These are phyloP conservation scores for Psittacula derbiana DNA, from an alignment of 2,797 vertebrate species.

Conservation along the genomic window DNA sequence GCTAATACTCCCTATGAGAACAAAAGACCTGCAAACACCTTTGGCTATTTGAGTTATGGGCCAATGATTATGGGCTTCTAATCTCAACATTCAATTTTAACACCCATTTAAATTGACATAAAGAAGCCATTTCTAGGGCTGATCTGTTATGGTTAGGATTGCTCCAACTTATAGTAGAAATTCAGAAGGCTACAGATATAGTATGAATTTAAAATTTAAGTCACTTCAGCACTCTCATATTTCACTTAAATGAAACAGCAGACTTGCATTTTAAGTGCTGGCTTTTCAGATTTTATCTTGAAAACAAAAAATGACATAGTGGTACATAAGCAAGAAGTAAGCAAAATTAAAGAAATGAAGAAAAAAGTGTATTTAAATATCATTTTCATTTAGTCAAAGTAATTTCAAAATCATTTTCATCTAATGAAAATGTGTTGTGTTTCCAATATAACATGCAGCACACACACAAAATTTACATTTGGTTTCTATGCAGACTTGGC, in stretches of 20 bases:
- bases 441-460: constrained; percentile 47
- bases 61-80: background rate
- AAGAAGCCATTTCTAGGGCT: constrained; percentile 21
- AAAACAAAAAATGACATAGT: background rate
- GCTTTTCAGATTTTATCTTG: background rate
- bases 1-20: background rate
- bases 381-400: constrained; percentile 34
- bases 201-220: background rate
- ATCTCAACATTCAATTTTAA: background rate
- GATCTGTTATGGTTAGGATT: background rate
- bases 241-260: background rate
- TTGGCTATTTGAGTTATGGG: background rate
- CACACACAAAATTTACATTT: constrained; percentile 18
- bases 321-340: background rate
- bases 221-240: background rate
- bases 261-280: background rate
- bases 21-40: background rate
- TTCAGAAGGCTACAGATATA: constrained; percentile 15
- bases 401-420: background rate
- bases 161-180: constrained; percentile 40
- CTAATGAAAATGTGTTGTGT: background rate
- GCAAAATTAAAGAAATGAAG: constrained; percentile 1
- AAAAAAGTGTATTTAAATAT: background rate
- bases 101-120: constrained; percentile 21
- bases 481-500: constrained; percentile 20